Conservation (phyloP, 30 jellyfish, hydroid and myxozoan species). For the Chrysaora quinquecirrha region DNA sequence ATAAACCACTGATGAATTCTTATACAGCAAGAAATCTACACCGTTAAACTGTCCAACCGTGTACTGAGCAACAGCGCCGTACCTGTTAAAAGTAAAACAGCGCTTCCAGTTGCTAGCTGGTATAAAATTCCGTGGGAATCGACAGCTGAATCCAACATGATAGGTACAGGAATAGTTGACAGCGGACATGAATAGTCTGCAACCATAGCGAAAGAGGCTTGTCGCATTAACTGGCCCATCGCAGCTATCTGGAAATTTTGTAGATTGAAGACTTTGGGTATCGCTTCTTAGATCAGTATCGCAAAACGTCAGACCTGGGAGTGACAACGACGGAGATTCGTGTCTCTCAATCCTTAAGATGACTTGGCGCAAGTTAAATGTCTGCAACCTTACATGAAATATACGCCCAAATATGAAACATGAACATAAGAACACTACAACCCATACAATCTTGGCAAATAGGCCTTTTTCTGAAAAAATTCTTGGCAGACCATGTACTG, state of each 20-base stretch:
- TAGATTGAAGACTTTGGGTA: too few relatives aligned
- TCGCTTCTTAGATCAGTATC: conserved; percentile 3
- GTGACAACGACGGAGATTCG: not conserved
- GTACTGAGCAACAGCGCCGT: conserved; percentile 10
- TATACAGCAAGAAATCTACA: conserved; percentile 17
- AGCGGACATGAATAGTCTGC: conserved; percentile 20
- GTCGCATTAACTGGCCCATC: not conserved
- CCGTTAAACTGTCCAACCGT: conserved; percentile 11
- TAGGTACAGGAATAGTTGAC: not conserved
- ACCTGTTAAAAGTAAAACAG: conserved; percentile 21
- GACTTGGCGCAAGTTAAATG: not conserved
- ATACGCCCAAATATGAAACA: not conserved
- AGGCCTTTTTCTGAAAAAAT: not conserved
- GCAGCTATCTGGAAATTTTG: not conserved
- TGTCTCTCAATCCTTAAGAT: not conserved
- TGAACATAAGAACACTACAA: not conserved
- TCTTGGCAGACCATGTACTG: conserved; percentile 41
- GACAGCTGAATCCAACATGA: not conserved
- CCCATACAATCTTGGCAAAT: conserved; percentile 4
- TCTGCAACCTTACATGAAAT: not conserved
- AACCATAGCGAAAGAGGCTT: conserved; percentile 12
- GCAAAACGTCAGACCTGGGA: conserved; percentile 30
- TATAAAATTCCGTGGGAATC: conserved; percentile 7
- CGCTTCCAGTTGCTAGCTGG: not conserved
- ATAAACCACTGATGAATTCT: too few relatives aligned